These are phyloP conservation scores for Caenorhabditis sp. DNA, from an alignment of 2,888 invertebrate genomes.

Conservation along the genomic window DNA sequence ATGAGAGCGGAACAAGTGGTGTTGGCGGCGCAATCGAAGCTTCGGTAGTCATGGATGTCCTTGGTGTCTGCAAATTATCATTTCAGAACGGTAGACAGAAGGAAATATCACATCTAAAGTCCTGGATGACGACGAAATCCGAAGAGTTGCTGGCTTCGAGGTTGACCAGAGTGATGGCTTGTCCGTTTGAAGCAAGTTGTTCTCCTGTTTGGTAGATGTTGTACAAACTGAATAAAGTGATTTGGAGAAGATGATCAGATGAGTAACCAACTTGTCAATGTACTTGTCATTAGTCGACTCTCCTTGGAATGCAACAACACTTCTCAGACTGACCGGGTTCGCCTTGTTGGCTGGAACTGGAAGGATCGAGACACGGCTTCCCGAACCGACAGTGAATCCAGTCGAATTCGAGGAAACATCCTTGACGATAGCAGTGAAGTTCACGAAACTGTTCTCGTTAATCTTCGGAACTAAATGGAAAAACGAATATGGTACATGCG, in stretches of 20 bases:
- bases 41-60: slow-evolving; percentile 20
- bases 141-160: slow-evolving; percentile 20
- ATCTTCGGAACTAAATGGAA: slow-evolving; percentile 21
- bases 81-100: not conserved
- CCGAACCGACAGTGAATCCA: slow-evolving; percentile 17
- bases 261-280: slow-evolving; percentile 20
- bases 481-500: not conserved
- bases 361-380: slow-evolving; percentile 17
- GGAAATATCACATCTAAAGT: slow-evolving; percentile 8
- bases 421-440: slow-evolving; percentile 9
- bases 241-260: too few relatives aligned
- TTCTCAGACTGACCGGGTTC: slow-evolving; percentile 20
- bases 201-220: slow-evolving; percentile 12
- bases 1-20: slow-evolving; percentile 1
- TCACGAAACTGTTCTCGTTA: not conserved
- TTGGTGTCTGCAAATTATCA: slow-evolving; percentile 6
- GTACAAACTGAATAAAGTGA: slow-evolving; percentile 29
- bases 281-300: not conserved
- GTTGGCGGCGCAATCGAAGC: slow-evolving; percentile 10
- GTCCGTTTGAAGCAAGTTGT: slow-evolving; percentile 14
- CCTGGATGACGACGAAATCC: slow-evolving; percentile 28
- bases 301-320: slow-evolving; percentile 22
- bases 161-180: slow-evolving; percentile 14
- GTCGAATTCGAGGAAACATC: not conserved
- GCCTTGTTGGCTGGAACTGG: slow-evolving; percentile 15